Conservation (phyloP, 1,140 invertebrate species). For the Bombus cullumanus region DNA sequence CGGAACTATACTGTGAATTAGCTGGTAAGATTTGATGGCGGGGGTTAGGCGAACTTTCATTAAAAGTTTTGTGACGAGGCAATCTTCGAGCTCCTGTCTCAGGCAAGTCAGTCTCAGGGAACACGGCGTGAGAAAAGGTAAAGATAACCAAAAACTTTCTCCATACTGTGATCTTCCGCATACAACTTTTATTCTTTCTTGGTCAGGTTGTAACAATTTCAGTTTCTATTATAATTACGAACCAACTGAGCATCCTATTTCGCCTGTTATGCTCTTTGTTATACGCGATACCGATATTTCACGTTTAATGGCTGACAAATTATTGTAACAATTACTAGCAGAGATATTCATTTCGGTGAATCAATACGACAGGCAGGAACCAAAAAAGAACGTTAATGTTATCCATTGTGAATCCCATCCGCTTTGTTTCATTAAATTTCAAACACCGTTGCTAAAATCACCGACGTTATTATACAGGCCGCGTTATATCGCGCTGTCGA, state of each 20-base stretch:
- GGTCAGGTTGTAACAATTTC: neutral
- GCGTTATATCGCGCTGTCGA: too few species aligned
- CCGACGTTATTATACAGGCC: too few species aligned
- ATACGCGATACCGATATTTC: neutral
- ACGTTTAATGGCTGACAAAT: neutral
- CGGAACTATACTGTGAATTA: conserved; percentile 55
- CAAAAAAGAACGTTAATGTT: too few species aligned
- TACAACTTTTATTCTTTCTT: conserved; percentile 21
- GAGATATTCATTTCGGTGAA: too few species aligned
- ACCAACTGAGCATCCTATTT: neutral
- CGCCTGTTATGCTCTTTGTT: too few species aligned
- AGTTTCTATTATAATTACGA: conserved; percentile 30
- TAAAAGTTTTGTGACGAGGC: conserved; percentile 64
- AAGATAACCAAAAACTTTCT: conserved; percentile 55
- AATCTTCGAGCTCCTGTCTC: conserved; percentile 43
- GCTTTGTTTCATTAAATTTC: neutral
- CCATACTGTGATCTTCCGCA: conserved; percentile 25
- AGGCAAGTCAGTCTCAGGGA: conserved; percentile 7
- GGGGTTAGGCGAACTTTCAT: conserved; percentile 51
- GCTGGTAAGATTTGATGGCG: conserved; percentile 52
- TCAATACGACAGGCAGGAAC: too few species aligned
- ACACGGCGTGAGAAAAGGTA: conserved; percentile 39
- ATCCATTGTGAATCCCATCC: too few species aligned
- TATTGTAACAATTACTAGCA: neutral
- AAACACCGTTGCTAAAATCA: neutral